These are phyloP conservation scores for Campylomormyrus numenius DNA, from an alignment of 2,113 vertebrate genomes.

Conservation along the genomic window DNA sequence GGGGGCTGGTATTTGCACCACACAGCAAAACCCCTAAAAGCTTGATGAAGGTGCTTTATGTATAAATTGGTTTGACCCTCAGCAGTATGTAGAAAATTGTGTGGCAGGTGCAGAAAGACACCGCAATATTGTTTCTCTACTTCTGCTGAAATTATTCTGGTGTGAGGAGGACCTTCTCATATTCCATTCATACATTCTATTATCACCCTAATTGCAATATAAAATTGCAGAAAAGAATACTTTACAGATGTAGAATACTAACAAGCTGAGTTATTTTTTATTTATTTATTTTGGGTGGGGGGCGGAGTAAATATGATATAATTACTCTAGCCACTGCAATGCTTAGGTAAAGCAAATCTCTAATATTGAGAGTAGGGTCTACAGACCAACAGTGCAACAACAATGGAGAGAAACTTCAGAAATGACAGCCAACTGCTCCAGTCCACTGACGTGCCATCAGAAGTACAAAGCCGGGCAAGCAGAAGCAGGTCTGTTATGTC, in stretches of 20 bases:
- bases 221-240: neutral
- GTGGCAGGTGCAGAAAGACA: neutral
- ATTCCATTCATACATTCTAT: neutral
- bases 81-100: neutral
- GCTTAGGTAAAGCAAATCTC: neutral
- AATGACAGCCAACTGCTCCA: neutral
- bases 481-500: neutral
- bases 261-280: neutral
- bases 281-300: no score
- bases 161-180: neutral
- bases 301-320: neutral
- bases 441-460: neutral
- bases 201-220: neutral
- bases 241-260: neutral
- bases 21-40: neutral
- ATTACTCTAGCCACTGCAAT: neutral
- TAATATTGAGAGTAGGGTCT: neutral
- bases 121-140: neutral
- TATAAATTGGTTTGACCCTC: neutral
- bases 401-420: neutral
- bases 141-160: neutral
- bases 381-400: neutral
- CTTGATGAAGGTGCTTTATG: neutral
- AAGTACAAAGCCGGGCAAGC: neutral
- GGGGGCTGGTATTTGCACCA: neutral